Evolutionary conservation across 92 coral and sea anemone genomes (phyloP), one percentile per base, ranked within the genome.

Genomic region (Palythoa caribaeorum): DNA sequence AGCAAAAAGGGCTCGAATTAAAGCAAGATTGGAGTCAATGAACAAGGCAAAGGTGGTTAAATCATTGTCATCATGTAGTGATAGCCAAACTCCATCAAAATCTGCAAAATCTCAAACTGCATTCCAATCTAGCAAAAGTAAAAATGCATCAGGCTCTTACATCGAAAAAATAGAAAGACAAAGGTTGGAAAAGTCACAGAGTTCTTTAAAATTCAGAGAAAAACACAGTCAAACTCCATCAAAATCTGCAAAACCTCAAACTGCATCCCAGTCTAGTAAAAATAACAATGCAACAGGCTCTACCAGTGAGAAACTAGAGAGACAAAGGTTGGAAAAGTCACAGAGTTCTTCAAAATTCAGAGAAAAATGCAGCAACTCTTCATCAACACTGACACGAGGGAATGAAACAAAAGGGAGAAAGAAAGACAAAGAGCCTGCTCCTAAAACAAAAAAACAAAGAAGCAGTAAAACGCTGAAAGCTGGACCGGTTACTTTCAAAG

Each of bases 1-100:
- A 0, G 99, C 99, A 39, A 92, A 92, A 60, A 92, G 91, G 17
- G 97, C 96, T 0, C 92, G 99, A 66, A 94, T 97, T 38, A 88
- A 94, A 90, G 97, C 96, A 73, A 88, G 99, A 35, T 78, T 97
- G 66, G 92, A 92, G 15, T 78, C 75, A 52, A 83, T 55, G 66
- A 79, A 66, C 1, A 85, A 87, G 65, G 54, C 88, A 51, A 84
- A 92, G 38, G 16, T 50, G 28, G 28, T 50, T 17, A 86, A 13
- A 44, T 86, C 70, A 47, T 86, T 73, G 71, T 55, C 83, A 28
- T 87, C 63, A 53, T 11, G 5, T 35, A 53, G 40, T 38, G 48
- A 36, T 8, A 52, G 48, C 2, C 73, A 51, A 55, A 54, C 63
- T 16, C 9, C 70, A 65, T 16, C 40, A 1, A 50, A 71, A 63